phyloP scores from a whole-genome alignment of 2,113 vertebrate genomes.

The Neomonachus schauinslandi region DNA sequence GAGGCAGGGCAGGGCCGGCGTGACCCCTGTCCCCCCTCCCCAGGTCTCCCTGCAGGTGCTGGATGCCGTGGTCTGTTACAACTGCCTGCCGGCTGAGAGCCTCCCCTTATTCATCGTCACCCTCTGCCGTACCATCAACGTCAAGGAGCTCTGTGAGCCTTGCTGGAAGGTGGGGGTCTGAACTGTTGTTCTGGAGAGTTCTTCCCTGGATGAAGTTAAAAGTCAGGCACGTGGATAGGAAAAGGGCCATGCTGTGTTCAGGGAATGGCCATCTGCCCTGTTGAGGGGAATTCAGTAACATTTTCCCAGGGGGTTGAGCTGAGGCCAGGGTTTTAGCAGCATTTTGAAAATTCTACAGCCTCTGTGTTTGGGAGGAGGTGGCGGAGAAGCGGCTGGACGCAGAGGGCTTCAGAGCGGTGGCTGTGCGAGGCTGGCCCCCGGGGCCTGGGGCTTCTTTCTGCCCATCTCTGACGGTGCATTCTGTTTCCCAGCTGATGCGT shows the following conservation, averaged over 20 bases:
- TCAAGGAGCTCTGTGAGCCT: conserved; percentile 98
- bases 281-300: background rate
- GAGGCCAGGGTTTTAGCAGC: background rate
- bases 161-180: conserved; percentile 95
- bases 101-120: conserved; percentile 96
- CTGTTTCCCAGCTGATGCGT: conserved; percentile 93
- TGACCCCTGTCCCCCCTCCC: background rate
- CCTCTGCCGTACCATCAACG: conserved; percentile 96
- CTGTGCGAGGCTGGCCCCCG: background rate
- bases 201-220: background rate
- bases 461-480: rapidly evolving
- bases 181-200: background rate
- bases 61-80: conserved; percentile 98
- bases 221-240: background rate
- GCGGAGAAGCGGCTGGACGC: background rate
- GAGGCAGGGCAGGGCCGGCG: rapidly evolving
- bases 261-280: background rate
- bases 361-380: background rate
- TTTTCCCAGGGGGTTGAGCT: background rate
- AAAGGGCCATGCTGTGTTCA: background rate
- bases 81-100: conserved; percentile 96
- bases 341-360: background rate
- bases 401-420: background rate
- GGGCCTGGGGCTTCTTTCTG: background rate
- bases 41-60: conserved; percentile 97